These are phyloP conservation scores for Emydura subglobosa DNA, from an alignment of 2,113 vertebrate species.

Conservation along the genomic window DNA sequence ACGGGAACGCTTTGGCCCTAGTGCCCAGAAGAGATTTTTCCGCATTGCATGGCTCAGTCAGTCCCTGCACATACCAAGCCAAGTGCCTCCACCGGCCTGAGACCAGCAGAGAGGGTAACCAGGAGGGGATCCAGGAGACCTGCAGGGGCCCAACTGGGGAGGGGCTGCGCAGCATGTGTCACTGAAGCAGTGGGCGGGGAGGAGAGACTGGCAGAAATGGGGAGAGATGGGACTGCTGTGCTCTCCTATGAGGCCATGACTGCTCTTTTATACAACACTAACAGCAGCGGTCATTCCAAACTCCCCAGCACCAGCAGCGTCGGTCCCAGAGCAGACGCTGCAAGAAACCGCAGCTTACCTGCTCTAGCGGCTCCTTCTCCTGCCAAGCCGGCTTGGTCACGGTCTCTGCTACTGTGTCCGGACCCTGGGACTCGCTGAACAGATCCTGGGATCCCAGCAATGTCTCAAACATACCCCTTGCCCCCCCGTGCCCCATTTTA, in stretches of 20 bases:
- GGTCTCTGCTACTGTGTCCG: not conserved
- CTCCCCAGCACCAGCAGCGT: not conserved
- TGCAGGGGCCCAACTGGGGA: not conserved
- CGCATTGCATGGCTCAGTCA: too few species aligned
- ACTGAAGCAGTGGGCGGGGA: accelerated
- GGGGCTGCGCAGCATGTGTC: accelerated
- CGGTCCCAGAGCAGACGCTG: not conserved
- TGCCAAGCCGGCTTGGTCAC: not conserved
- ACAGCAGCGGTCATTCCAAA: not conserved
- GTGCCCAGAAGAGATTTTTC: not conserved
- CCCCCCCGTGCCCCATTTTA: not conserved
- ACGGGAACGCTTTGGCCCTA: not conserved
- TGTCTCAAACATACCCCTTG: accelerated
- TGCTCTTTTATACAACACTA: not conserved
- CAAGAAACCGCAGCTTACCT: accelerated
- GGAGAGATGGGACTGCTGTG: too few species aligned
- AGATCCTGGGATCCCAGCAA: not conserved
- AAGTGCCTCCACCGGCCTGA: too few species aligned
- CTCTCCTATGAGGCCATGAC: too few species aligned
- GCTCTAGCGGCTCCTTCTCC: not conserved
- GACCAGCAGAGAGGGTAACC: too few species aligned
- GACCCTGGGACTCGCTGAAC: not conserved
- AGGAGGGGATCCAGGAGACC: too few species aligned
- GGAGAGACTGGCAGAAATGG: not conserved
- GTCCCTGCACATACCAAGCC: too few species aligned